Evolutionary conservation across 2,113 vertebrate species (phyloP).

Genomic region (Leptodactylus fuscus): DNA sequence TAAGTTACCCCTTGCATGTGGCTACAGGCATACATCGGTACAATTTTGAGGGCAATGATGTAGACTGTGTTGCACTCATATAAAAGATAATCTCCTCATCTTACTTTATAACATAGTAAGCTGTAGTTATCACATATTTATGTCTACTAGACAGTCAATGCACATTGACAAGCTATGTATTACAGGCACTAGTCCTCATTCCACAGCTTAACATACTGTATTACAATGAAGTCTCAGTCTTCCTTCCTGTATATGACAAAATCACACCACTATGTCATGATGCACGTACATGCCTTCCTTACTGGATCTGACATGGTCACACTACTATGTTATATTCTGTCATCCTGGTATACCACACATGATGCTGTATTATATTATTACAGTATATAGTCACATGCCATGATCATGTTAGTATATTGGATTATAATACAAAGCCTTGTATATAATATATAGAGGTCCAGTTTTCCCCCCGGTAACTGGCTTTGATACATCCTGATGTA

Average conservation of each 20-base stretch:
- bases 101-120: not conserved
- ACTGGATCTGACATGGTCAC: constrained; percentile 12
- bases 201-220: not conserved
- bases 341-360: not conserved
- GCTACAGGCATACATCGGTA: not conserved
- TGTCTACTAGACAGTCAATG: not conserved
- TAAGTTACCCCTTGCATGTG: too few relatives aligned
- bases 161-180: not conserved
- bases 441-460: too few relatives aligned
- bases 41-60: not conserved
- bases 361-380: not conserved
- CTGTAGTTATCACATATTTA: not conserved
- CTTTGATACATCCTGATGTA: too few relatives aligned
- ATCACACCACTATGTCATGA: not conserved
- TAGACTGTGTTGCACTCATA: not conserved
- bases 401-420: not conserved
- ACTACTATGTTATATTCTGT: constrained; percentile 19
- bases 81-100: not conserved
- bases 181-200: not conserved
- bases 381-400: too few relatives aligned
- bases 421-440: not conserved
- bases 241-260: not conserved
- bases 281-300: not conserved
- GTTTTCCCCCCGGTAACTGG: too few relatives aligned
- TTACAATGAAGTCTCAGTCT: not conserved